These are phyloP conservation scores for Orius insidiosus DNA, from an alignment of 1,140 invertebrate species.

Conservation along the genomic window DNA sequence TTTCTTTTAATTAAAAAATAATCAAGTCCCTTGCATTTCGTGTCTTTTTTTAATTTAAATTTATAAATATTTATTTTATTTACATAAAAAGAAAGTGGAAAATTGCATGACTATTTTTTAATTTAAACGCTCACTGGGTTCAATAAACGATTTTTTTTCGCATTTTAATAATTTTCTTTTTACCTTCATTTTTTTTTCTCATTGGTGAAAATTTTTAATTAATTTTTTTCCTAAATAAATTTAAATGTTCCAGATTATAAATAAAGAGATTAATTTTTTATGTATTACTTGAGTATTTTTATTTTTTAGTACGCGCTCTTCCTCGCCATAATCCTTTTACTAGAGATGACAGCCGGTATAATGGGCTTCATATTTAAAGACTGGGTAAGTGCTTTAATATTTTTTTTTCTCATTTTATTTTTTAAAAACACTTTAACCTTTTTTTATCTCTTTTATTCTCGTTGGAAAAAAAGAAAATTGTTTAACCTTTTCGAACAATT, in stretches of 20 bases:
- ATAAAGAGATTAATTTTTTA: background rate
- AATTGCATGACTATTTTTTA: background rate
- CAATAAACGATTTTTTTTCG: background rate
- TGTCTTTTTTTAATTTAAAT: background rate
- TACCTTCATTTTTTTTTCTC: no score
- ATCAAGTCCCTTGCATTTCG: no score
- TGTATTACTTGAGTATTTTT: slow-evolving; percentile 17
- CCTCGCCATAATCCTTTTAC: slow-evolving; percentile 68
- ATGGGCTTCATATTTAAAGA: slow-evolving; percentile 93
- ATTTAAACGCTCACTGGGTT: background rate
- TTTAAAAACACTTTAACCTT: background rate
- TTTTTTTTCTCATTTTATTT: no score
- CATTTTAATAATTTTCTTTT: background rate
- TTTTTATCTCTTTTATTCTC: no score
- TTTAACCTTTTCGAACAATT: no score
- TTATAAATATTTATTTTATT: slow-evolving; percentile 4
- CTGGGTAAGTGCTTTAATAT: slow-evolving; percentile 53
- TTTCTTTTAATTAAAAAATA: no score
- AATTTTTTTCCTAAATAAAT: background rate
- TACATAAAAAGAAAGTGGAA: slow-evolving; percentile 4
- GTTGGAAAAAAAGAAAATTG: no score
- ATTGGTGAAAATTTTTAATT: background rate
- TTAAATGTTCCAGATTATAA: background rate
- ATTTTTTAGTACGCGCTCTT: slow-evolving; percentile 80
- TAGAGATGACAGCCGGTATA: slow-evolving; percentile 80